A percentile compares a stretch with the other conserved stretches of the same genome.
Evolutionary conservation across 2,113 vertebrate species (phyloP).

Genomic region (Gnathonemus longibarbis): DNA sequence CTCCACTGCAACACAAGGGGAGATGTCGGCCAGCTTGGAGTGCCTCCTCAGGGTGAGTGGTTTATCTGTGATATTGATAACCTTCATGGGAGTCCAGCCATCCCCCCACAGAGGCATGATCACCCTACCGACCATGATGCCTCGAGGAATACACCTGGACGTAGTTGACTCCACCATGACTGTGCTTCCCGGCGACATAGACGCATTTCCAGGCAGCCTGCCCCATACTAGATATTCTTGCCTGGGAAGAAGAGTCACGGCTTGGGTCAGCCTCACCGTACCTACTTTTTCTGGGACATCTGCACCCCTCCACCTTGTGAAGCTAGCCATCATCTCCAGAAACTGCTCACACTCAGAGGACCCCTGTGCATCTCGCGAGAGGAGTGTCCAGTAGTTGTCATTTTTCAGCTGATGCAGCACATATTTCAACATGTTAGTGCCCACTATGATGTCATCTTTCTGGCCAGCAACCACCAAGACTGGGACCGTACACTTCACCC

Average conservation of each 20-base stretch:
- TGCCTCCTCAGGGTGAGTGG: conserved; percentile 15
- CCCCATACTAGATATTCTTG: not conserved
- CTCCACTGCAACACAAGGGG: not conserved
- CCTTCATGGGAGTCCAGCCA: not conserved
- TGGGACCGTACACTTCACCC: too few species aligned
- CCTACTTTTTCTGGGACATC: not conserved
- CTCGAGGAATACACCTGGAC: not conserved
- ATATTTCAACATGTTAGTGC: too few species aligned
- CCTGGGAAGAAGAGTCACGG: not conserved
- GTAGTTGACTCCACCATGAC: not conserved
- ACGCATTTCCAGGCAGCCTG: not conserved
- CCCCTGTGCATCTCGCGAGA: too few species aligned
- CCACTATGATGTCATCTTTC: too few species aligned
- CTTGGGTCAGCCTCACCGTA: not conserved
- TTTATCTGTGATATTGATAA: not conserved
- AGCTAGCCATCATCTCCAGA: too few species aligned
- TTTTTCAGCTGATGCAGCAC: too few species aligned
- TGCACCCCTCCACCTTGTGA: not conserved
- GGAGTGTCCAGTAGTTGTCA: too few species aligned
- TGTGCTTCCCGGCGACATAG: not conserved
- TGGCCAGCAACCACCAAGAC: too few species aligned
- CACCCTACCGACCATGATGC: not conserved
- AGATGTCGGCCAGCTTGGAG: conserved; percentile 8
- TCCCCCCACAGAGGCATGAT: not conserved
- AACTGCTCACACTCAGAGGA: too few species aligned